Base-by-base conservation (phyloP, 2,797 vertebrate species). In the Alectoris magna region DNA sequence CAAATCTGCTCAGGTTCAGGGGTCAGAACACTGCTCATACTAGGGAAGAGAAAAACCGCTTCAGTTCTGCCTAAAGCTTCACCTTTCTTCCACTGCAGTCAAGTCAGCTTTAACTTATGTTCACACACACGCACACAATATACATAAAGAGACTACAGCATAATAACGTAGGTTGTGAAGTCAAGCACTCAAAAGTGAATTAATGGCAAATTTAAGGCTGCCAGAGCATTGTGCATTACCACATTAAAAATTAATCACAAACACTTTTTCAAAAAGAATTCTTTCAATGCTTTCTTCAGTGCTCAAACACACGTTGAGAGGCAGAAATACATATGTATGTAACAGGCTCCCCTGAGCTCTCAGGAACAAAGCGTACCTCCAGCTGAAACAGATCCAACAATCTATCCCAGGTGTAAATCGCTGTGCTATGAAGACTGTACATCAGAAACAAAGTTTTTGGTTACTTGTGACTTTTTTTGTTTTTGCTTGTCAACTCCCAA, bases 281-380 rank as follows among this genome's bases (percentile, higher is more conserved):
- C 51, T 69, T 92, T 56, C 49, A 74, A 24, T 41, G 31, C 27
- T 81, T 94, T 90, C 79, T 77, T 93, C 68, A 81, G 63, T 27
- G 79, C 74, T 90, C 48, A 91, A 85, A 93, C 31, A 67, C n/a
- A 73, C 2, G 41, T 0, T 0, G 1, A 88, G 23, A 78, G 26
- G 60, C 36, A 93, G 74, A 90, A 86, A 39, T 81, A 83, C 1
- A 3, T 43, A 17, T 44, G 39, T 39, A 39, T 10, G 21, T 58
- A 79, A 74, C 4, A 21, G 81, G n/a, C 14, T 79, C 60, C 64
- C 64, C 41, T 44, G 46, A 90, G 70, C 38, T 66, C 53, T 49
- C 49, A 3, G 11, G 34, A 51, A 48, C 36, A 84, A 67, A 46
- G 84, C 59, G 87, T 67, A 39, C 56, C 76, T 89, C 19, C 77